phyloP scores from a whole-genome alignment of 2,113 vertebrate species.

The Tragelaphus buxtoni region DNA sequence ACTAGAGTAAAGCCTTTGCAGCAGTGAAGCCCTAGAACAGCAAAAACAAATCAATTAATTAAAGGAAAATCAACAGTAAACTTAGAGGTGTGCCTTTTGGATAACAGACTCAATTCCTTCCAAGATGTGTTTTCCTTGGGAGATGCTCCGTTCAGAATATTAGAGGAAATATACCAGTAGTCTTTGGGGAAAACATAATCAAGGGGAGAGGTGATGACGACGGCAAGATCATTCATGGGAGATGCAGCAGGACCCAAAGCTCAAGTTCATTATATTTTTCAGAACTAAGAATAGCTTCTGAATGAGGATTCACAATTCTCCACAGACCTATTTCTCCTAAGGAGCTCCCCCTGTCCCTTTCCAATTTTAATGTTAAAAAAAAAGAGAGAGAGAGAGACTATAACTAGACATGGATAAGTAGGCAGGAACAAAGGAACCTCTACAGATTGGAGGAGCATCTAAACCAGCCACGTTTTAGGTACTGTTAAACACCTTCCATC shows the following conservation, averaged over 20 bases:
- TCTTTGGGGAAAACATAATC: slow-evolving; percentile 45
- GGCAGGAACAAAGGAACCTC: slow-evolving; percentile 49
- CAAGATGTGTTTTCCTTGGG: slow-evolving; percentile 47
- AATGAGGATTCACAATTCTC: slow-evolving; percentile 60
- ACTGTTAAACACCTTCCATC: background rate
- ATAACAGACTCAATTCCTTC: background rate
- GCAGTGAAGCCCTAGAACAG: background rate
- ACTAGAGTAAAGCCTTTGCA: background rate
- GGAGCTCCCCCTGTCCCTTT: slow-evolving; percentile 25
- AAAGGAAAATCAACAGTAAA: background rate
- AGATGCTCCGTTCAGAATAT: slow-evolving; percentile 62
- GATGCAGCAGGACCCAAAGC: slow-evolving; percentile 54
- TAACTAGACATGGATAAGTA: background rate
- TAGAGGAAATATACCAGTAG: slow-evolving; percentile 11
- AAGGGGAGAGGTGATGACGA: background rate
- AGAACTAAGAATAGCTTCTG: slow-evolving; percentile 65
- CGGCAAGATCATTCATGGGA: slow-evolving; percentile 39
- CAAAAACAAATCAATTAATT: background rate
- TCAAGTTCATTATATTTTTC: slow-evolving; percentile 61
- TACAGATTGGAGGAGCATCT: slow-evolving; percentile 4
- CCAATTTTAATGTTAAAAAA: slow-evolving; percentile 3
- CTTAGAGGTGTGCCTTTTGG: slow-evolving; percentile 26
- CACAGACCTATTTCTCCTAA: slow-evolving; percentile 50
- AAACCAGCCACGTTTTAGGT: slow-evolving; percentile 3
- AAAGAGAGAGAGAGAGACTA: background rate